Base-by-base conservation (phyloP, 2,888 invertebrate genomes). In the Phortica okadai region DNA sequence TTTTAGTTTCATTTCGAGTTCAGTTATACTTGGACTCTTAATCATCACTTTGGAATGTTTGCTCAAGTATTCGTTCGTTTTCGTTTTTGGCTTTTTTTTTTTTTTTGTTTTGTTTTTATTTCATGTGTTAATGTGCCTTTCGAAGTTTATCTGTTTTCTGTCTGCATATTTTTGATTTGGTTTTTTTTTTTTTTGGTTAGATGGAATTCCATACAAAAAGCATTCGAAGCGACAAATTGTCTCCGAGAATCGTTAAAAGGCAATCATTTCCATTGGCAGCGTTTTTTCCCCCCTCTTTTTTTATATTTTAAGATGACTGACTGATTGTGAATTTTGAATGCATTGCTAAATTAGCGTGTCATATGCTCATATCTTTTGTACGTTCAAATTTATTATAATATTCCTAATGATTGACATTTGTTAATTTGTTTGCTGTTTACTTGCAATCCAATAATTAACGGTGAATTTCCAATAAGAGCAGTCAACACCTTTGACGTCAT, bases 11-110 rank as follows among this genome's bases (percentile, higher is more conserved):
- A 72, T 79, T 78, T 69, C 45, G 10, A 83, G 89, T 89, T 89
- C 89, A 85, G 87, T 90, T 90, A 90, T 90, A 91, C 90, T 91
- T 88, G 91, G 90, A 90, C 88, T 89, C 89, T 90, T 91, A 91
- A 90, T 90, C 90, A 90, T 91, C 91, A 83, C 85, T 85, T 85
- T 85, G 89, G 89, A 89, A 89, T 89, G 90, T 89, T 90, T 86
- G 84, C 89, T 89, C 83, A 87, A 84, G 82, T 83, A 81, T 78
- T 33, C 33, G 33, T 33, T 33, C 33, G 33, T 33, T 33, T 80
- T 76, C 76, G 70, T 73, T 73, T 54, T 67, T 73, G 21, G 64
- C 10, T 59, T 5, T 69, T 74, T 80, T 79, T 70, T 82, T 81
- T 84, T 84, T 79, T 79, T 64, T 73, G 62, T 74, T 42, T 59